These are phyloP conservation scores for Sebastiscus tertius DNA, from an alignment of 2,797 vertebrate genomes.

Conservation along the genomic window DNA sequence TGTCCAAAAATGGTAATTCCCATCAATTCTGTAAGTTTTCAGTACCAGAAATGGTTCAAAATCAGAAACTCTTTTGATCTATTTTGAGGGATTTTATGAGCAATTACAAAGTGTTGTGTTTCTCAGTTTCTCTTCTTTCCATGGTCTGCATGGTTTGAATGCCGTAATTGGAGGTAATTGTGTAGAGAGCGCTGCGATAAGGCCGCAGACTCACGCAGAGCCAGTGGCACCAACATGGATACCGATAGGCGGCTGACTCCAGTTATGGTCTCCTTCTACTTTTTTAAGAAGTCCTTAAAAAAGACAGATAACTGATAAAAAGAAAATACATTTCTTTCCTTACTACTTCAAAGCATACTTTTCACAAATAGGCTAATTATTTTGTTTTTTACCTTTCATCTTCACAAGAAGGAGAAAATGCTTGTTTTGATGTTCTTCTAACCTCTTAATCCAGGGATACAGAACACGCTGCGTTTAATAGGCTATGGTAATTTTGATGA, in stretches of 20 bases:
- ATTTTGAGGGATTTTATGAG: constrained; percentile 16
- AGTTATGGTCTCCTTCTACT: constrained; percentile 49
- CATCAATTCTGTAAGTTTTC: neutral
- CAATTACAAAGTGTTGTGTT: constrained; percentile 37
- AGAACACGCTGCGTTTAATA: constrained; percentile 49
- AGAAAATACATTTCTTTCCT: constrained; percentile 62
- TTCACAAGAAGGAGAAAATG: constrained; percentile 51
- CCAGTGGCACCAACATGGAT: constrained; percentile 48
- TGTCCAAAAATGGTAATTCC: neutral
- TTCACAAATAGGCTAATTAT: constrained; percentile 78
- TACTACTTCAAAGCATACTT: constrained; percentile 77
- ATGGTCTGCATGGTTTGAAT: constrained; percentile 46
- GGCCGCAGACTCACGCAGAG: constrained; percentile 56
- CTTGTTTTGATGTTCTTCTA: constrained; percentile 77
- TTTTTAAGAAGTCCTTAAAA: constrained; percentile 47
- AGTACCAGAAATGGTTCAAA: neutral
- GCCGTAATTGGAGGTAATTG: constrained; percentile 73
- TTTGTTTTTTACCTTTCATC: constrained; percentile 77
- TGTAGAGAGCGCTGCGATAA: constrained; percentile 57
- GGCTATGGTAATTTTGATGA: constrained; percentile 68
- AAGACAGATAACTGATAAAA: constrained; percentile 66
- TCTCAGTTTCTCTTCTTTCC: constrained; percentile 38
- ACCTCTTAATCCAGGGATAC: constrained; percentile 62
- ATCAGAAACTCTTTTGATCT: constrained; percentile 15
- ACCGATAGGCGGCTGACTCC: constrained; percentile 38